Percentiles rank a stretch among this genome's conserved stretches.
Evolutionary conservation across 2,797 vertebrate species (phyloP).

Genomic region (Rhyacichthys aspro): DNA sequence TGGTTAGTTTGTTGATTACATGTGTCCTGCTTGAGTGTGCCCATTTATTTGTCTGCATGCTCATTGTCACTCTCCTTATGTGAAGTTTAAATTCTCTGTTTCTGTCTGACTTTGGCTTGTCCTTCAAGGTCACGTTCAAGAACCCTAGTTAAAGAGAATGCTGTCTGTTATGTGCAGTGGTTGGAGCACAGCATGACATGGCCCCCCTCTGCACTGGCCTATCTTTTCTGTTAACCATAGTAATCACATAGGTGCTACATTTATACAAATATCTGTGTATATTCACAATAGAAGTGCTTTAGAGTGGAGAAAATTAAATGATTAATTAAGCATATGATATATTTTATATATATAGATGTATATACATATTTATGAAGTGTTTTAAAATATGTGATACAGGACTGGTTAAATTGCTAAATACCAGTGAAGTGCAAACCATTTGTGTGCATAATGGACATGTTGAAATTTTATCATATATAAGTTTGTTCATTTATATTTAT

Average conservation of each 20-base stretch:
- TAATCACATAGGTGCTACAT: slow-evolving; percentile 3
- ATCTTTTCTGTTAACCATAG: slow-evolving; percentile 40
- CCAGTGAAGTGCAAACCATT: no score
- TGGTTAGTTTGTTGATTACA: slow-evolving; percentile 44
- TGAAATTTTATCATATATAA: slow-evolving; percentile 2
- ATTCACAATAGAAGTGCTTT: no score
- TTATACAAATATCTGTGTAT: no score
- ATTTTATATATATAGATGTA: no score
- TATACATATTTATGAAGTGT: no score
- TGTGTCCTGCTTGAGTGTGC: slow-evolving; percentile 27
- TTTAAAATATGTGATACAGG: no score
- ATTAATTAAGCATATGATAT: no score
- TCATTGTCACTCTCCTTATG: slow-evolving; percentile 32
- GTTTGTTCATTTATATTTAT: slow-evolving; percentile 15
- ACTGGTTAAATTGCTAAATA: no score
- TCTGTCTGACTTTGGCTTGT: slow-evolving; percentile 56
- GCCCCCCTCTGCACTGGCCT: slow-evolving; percentile 30
- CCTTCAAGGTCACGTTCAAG: slow-evolving; percentile 71
- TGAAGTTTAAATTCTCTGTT: slow-evolving; percentile 46
- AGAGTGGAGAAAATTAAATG: no score
- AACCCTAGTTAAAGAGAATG: slow-evolving; percentile 57
- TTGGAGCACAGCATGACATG: slow-evolving; percentile 55
- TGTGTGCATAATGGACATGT: no score
- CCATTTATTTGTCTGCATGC: slow-evolving; percentile 24
- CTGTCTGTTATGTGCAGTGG: slow-evolving; percentile 65